Conservation (phyloP, 1,140 invertebrate genomes). For the Zeugodacus cucurbitae region DNA sequence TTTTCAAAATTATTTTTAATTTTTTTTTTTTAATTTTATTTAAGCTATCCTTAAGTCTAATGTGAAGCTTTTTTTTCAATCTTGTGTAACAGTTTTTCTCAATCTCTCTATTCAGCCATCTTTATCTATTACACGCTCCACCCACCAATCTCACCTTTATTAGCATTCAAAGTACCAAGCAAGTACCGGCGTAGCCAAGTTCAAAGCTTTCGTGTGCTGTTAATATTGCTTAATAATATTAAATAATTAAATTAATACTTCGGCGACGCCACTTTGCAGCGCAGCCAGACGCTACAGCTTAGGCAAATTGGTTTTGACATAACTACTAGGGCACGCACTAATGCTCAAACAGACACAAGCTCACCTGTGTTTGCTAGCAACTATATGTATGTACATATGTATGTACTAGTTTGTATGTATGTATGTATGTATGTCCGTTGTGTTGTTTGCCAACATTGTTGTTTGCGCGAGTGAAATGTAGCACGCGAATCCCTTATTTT, state of each 20-base stretch:
- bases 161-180: background rate
- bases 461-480: background rate
- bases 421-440: background rate
- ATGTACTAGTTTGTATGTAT: background rate
- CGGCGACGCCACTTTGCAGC: background rate
- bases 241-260: background rate
- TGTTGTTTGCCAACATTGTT: background rate
- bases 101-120: background rate
- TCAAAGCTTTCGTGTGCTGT: background rate
- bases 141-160: background rate
- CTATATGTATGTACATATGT: background rate
- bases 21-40: background rate
- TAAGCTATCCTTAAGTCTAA: too few relatives aligned
- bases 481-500: slow-evolving; percentile 10
- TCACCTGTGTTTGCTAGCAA: background rate
- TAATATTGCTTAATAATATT: background rate
- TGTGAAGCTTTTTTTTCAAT: too few relatives aligned
- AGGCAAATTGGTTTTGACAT: slow-evolving; percentile 20
- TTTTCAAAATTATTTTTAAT: background rate
- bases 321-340: background rate
- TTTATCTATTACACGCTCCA: background rate
- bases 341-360: background rate
- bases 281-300: background rate
- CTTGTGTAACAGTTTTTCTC: background rate
- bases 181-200: background rate